Evolutionary conservation across 2,888 invertebrate species (phyloP).

Genomic region (Melinaea menophilus): DNA sequence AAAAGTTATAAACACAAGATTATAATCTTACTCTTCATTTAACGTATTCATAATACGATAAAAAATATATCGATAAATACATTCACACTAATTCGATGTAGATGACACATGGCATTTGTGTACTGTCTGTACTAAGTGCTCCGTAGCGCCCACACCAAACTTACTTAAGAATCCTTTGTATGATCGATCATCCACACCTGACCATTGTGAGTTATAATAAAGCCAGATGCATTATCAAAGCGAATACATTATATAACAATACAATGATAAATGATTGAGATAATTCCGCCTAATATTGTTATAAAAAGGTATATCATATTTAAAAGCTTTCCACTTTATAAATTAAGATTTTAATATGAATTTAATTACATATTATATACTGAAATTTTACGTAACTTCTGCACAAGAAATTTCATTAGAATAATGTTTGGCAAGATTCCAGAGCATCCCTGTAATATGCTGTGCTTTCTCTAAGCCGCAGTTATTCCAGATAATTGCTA

Average conservation of each 20-base stretch:
- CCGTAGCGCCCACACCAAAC: constrained; percentile 38
- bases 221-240: constrained; percentile 6
- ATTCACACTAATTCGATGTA: not conserved
- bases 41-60: too few species aligned
- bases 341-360: not conserved
- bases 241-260: constrained; percentile 6
- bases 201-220: constrained; percentile 9
- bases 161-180: constrained; percentile 29
- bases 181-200: constrained; percentile 32
- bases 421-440: constrained; percentile 4
- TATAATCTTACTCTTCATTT: too few species aligned
- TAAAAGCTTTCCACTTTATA: not conserved
- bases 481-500: not conserved
- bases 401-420: constrained; percentile 1
- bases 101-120: not conserved
- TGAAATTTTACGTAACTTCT: too few species aligned
- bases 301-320: not conserved
- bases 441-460: not conserved
- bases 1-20: too few species aligned
- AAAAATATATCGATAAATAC: too few species aligned
- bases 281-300: not conserved
- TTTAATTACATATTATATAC: not conserved
- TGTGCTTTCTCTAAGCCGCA: not conserved
- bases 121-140: constrained; percentile 8
- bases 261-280: constrained; percentile 2